Evolutionary conservation across 2,888 invertebrate genomes (phyloP).

Genomic region (Melipona beecheii): DNA sequence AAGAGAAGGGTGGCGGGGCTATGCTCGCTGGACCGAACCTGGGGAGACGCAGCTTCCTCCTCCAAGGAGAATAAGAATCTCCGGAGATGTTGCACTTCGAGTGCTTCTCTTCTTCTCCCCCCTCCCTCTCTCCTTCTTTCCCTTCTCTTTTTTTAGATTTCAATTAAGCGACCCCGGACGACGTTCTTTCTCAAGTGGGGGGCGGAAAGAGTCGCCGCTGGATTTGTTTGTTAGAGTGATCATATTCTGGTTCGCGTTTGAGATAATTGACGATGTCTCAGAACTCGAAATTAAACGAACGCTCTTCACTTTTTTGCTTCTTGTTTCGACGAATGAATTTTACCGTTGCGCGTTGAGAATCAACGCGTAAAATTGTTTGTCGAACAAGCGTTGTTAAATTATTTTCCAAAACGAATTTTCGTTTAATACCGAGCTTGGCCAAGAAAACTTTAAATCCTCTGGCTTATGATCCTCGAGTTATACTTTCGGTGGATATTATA

Average conservation of each 20-base stretch:
- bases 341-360: neutral
- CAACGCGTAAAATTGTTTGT: neutral
- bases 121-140: no score
- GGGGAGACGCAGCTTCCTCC: neutral
- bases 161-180: conserved; percentile 32
- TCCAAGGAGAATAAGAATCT: conserved; percentile 5
- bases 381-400: neutral
- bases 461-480: neutral
- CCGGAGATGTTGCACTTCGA: conserved; percentile 10
- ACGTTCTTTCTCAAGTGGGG: neutral
- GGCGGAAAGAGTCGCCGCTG: neutral
- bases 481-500: neutral
- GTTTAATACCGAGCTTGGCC: neutral
- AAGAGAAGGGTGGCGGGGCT: neutral
- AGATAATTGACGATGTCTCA: no score
- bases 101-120: neutral
- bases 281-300: no score
- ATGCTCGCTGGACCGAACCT: conserved; percentile 20
- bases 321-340: neutral
- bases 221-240: neutral
- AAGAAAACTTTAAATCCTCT: neutral
- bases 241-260: neutral
- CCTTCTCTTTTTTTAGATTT: conserved; percentile 23
- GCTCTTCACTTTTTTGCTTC: neutral
- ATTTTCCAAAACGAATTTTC: neutral